phyloP scores from a whole-genome alignment of 2,113 vertebrate genomes.

The Sapajus apella region DNA sequence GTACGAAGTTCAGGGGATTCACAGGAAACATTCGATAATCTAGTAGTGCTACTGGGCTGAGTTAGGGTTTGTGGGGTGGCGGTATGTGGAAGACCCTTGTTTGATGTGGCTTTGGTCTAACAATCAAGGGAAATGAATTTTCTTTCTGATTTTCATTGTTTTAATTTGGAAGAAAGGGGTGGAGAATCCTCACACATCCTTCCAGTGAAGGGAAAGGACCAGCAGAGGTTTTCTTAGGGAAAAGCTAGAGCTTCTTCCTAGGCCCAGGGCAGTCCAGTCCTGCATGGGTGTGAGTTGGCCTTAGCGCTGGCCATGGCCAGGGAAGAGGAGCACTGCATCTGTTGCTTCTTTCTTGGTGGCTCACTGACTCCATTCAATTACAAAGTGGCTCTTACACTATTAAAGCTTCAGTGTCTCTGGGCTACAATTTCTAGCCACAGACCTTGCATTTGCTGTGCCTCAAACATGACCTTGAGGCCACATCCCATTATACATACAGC shows the following conservation, averaged over 20 bases:
- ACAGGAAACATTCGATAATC: background rate
- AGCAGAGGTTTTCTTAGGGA: background rate
- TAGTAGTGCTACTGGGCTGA: background rate
- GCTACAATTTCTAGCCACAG: constrained; percentile 79
- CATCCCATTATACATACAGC: constrained; percentile 58
- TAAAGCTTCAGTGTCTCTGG: constrained; percentile 64
- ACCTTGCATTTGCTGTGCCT: constrained; percentile 77
- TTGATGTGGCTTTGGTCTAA: background rate
- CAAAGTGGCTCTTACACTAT: constrained; percentile 71
- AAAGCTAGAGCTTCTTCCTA: background rate
- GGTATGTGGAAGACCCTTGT: background rate
- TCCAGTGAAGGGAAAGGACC: background rate
- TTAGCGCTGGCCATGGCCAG: background rate
- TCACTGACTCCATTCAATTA: constrained; percentile 70
- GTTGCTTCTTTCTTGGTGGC: constrained; percentile 52
- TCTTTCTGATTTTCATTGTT: background rate
- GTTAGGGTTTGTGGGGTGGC: background rate
- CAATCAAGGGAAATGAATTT: background rate
- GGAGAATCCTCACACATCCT: background rate
- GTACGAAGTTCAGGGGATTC: background rate
- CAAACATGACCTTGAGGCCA: constrained; percentile 76
- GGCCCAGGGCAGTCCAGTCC: background rate
- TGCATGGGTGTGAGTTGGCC: background rate
- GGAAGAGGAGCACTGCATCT: background rate
- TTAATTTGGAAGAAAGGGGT: background rate